Percentiles rank a stretch among this genome's conserved stretches.
Conservation (phyloP, 2,113 vertebrate species). For the Eublepharis macularius region DNA sequence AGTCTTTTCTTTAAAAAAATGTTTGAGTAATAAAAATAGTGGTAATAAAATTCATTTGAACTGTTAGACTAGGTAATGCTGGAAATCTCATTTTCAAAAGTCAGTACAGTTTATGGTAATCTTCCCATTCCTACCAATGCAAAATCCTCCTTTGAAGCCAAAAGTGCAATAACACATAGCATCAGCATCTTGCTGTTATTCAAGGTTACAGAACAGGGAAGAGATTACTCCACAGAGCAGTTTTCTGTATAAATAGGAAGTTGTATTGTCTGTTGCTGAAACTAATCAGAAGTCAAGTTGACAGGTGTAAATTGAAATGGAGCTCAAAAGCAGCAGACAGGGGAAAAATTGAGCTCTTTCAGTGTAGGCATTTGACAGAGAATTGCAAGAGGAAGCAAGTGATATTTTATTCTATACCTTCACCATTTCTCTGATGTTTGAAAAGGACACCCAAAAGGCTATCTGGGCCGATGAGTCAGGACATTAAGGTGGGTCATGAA, state of each 20-base stretch:
- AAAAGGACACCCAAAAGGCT: neutral
- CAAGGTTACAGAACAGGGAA: neutral
- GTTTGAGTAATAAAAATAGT: slow-evolving; percentile 39
- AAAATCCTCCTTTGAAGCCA: slow-evolving; percentile 6
- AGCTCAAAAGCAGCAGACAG: neutral
- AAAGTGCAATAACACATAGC: neutral
- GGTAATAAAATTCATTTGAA: neutral
- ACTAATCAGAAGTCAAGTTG: neutral
- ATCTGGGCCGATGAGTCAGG: too few species aligned
- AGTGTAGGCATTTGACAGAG: slow-evolving; percentile 1
- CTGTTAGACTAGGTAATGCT: neutral
- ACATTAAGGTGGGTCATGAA: too few species aligned
- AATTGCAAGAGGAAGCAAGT: neutral
- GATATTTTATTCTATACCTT: neutral
- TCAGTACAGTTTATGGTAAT: neutral
- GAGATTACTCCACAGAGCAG: neutral
- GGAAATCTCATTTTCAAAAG: slow-evolving; percentile 3
- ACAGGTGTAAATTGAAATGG: neutral
- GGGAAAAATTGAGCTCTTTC: neutral
- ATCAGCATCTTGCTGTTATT: neutral
- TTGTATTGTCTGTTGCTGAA: neutral
- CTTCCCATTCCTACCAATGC: neutral
- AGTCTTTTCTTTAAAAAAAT: neutral
- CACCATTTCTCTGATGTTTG: neutral
- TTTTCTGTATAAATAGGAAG: neutral